Conservation (phyloP, 2,113 vertebrate species). For the Heteronetta atricapilla region DNA sequence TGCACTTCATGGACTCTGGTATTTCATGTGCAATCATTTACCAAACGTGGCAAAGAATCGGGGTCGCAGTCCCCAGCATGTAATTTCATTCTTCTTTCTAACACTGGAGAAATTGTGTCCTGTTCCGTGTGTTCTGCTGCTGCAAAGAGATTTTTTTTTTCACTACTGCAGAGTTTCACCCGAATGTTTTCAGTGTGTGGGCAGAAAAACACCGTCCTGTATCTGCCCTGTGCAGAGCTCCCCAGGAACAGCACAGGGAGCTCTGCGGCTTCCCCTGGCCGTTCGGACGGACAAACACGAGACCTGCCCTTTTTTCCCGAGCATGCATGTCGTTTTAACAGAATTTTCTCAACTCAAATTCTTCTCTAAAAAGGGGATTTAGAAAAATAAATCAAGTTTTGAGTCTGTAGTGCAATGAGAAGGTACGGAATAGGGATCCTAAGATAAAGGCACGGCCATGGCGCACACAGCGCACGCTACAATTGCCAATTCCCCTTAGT, state of each 20-base stretch:
- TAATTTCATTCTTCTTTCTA: not conserved
- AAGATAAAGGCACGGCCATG: not conserved
- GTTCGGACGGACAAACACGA: too few relatives aligned
- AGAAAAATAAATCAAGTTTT: not conserved
- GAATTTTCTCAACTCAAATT: too few relatives aligned
- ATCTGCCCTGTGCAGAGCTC: not conserved
- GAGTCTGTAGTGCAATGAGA: not conserved
- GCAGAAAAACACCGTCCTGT: not conserved
- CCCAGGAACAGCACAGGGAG: not conserved
- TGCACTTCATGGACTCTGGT: not conserved
- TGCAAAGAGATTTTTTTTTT: not conserved
- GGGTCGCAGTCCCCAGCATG: not conserved
- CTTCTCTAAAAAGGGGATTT: not conserved
- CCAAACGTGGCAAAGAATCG: not conserved
- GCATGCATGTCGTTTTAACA: not conserved
- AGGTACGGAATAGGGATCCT: not conserved
- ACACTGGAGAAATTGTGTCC: too few relatives aligned
- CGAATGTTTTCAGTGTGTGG: not conserved
- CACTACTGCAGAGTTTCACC: not conserved
- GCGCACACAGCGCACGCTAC: accelerated
- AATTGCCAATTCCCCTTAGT: not conserved
- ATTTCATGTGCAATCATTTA: not conserved
- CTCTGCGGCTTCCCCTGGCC: not conserved
- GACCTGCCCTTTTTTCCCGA: not conserved
- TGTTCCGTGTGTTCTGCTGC: not conserved